A percentile compares a stretch with the other conserved stretches of the same genome.
These are phyloP conservation scores for Monomorium pharaonis DNA, from an alignment of 1,140 invertebrate species.

Conservation along the genomic window DNA sequence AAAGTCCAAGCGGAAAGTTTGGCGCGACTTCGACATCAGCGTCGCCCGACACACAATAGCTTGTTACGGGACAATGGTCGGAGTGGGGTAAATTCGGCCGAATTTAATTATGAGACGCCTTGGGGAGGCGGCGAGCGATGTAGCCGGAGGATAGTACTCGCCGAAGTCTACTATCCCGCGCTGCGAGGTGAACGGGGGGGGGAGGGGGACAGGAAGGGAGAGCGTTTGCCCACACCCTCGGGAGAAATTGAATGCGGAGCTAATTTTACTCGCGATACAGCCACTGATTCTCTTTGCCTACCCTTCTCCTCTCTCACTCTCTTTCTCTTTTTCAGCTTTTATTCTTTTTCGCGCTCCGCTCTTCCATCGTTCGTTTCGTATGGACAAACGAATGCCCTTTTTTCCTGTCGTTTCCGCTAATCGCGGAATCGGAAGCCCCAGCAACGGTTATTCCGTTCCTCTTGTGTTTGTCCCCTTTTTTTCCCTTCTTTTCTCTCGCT, in stretches of 20 bases:
- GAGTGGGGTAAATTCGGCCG: conserved; percentile 83
- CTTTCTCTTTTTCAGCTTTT: conserved; percentile 15
- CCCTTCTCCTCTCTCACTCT: conserved; percentile 20
- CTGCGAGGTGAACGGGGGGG: conserved; percentile 31
- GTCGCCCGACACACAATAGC: conserved; percentile 82
- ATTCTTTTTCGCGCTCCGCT: conserved; percentile 58
- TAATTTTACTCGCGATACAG: conserved; percentile 83
- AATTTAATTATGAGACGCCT: conserved; percentile 86
- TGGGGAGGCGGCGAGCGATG: conserved; percentile 75
- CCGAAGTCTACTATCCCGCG: conserved; percentile 62
- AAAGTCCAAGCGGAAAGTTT: conserved; percentile 79
- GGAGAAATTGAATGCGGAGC: conserved; percentile 84
- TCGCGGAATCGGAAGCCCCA: conserved; percentile 61
- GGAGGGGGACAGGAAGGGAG: conserved; percentile 14
- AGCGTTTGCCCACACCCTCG: conserved; percentile 71
- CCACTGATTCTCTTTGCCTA: conserved; percentile 69
- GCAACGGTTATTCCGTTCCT: conserved; percentile 60
- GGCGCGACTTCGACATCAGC: conserved; percentile 72
- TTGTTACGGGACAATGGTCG: conserved; percentile 84
- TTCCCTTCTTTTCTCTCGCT: background rate
- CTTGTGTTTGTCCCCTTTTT: conserved; percentile 15
- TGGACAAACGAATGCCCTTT: conserved; percentile 66
- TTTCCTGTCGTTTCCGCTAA: conserved; percentile 61
- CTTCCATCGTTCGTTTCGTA: conserved; percentile 48
- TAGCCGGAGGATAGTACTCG: conserved; percentile 56